Percentiles rank a stretch among this genome's conserved stretches.
These are phyloP conservation scores for Margaritifera margaritifera DNA, from an alignment of 2,888 invertebrate genomes.

Conservation along the genomic window DNA sequence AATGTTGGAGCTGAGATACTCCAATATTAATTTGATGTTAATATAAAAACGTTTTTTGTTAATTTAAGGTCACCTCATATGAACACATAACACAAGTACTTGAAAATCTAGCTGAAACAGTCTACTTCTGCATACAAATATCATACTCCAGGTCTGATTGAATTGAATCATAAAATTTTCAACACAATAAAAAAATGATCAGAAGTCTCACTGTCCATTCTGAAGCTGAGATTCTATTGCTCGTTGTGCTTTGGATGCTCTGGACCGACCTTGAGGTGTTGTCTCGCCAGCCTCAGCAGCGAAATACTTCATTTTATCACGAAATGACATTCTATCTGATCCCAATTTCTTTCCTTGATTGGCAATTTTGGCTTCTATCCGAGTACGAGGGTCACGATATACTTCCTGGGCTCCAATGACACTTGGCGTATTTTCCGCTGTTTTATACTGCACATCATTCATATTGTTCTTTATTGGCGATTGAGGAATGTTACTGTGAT, in stretches of 20 bases:
- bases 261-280: slow-evolving; percentile 95
- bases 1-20: too few relatives aligned
- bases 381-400: slow-evolving; percentile 93
- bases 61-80: too few relatives aligned
- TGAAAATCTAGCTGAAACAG: too few relatives aligned
- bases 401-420: slow-evolving; percentile 99
- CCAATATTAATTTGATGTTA: too few relatives aligned
- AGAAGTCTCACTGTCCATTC: slow-evolving; percentile 54
- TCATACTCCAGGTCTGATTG: too few relatives aligned
- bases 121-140: too few relatives aligned
- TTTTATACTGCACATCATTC: slow-evolving; percentile 43
- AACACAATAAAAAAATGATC: too few relatives aligned
- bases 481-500: slow-evolving; percentile 15
- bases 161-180: too few relatives aligned
- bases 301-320: slow-evolving; percentile 99
- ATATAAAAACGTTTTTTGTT: too few relatives aligned
- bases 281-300: slow-evolving; percentile 96
- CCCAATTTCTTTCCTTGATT: slow-evolving; percentile 44
- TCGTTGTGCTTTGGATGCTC: slow-evolving; percentile 91
- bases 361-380: slow-evolving; percentile 83
- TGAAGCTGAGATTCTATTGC: slow-evolving; percentile 65
- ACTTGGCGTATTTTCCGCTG: slow-evolving; percentile 85
- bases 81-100: too few relatives aligned
- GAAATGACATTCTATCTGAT: slow-evolving; percentile 91
- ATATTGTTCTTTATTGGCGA: slow-evolving; percentile 26